Evolutionary conservation across 1,140 invertebrate species (phyloP).

Genomic region (Acromyrmex charruanus): DNA sequence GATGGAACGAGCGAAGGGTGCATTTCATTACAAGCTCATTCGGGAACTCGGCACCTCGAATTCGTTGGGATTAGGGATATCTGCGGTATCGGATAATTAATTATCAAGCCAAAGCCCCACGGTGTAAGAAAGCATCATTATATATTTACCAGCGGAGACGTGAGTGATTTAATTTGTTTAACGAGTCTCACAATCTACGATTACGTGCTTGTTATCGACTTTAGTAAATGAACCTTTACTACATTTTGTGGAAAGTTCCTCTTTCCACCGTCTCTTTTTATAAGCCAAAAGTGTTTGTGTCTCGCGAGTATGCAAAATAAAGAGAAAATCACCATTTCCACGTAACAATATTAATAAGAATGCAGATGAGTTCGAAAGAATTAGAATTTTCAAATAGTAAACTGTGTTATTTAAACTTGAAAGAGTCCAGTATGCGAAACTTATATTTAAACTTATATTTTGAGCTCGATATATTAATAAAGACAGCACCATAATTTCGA

Average conservation of each 20-base stretch:
- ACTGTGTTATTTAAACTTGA: neutral
- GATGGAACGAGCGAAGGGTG: slow-evolving; percentile 65
- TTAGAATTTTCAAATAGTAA: neutral
- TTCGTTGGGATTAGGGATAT: slow-evolving; percentile 67
- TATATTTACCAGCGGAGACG: slow-evolving; percentile 38
- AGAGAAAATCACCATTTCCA: neutral
- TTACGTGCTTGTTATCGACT: slow-evolving; percentile 41
- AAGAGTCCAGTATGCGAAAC: neutral
- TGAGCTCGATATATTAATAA: neutral
- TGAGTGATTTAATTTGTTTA: slow-evolving; percentile 52
- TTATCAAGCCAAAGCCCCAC: slow-evolving; percentile 53
- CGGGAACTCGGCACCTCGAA: neutral
- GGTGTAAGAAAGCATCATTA: neutral
- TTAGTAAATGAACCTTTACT: slow-evolving; percentile 36
- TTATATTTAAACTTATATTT: neutral
- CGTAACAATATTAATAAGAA: neutral
- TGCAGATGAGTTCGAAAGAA: neutral
- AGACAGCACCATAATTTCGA: neutral
- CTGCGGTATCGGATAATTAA: slow-evolving; percentile 68
- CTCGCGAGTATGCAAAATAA: neutral
- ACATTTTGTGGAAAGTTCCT: neutral
- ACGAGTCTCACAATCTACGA: slow-evolving; percentile 40
- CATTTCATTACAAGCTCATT: slow-evolving; percentile 71
- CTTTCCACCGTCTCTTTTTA: neutral
- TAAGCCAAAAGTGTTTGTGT: neutral